phyloP scores from a whole-genome alignment of 2,888 invertebrate genomes.

The Nemotelus pantherinus region DNA sequence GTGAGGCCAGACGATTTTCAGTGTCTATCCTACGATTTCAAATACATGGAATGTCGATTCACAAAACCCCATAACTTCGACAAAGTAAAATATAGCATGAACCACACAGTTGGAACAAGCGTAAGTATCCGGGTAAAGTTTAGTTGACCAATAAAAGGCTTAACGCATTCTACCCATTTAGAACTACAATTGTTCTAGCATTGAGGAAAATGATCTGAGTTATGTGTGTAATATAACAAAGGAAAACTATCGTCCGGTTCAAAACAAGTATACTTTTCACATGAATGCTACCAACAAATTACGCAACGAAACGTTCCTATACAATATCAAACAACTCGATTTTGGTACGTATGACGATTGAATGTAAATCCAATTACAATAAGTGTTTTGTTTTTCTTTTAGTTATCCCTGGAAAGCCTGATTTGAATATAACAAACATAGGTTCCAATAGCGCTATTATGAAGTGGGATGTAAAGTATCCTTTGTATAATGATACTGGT shows the following conservation, averaged over 20 bases:
- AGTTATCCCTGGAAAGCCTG: conserved; percentile 28
- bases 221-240: conserved; percentile 45
- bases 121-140: conserved; percentile 48
- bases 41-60: conserved; percentile 80
- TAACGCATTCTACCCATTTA: conserved; percentile 52
- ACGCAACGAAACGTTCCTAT: conserved; percentile 67
- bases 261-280: conserved; percentile 68
- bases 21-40: conserved; percentile 79
- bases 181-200: conserved; percentile 59
- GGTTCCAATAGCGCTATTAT: conserved; percentile 14
- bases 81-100: conserved; percentile 68
- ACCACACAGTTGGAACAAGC: conserved; percentile 57
- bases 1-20: conserved; percentile 73
- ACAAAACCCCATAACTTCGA: conserved; percentile 70
- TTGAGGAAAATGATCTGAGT: conserved; percentile 44
- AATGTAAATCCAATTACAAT: not conserved
- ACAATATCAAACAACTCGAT: conserved; percentile 70
- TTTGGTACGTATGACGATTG: conserved; percentile 50
- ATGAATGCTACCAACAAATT: conserved; percentile 72
- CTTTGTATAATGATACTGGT: conserved; percentile 20
- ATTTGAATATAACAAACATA: not conserved
- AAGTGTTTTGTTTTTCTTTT: not conserved
- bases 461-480: conserved; percentile 17
- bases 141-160: too few relatives aligned
- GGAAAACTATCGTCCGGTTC: conserved; percentile 65